Conservation (phyloP, 1,140 invertebrate genomes). For the Drosophila paulistorum region DNA sequence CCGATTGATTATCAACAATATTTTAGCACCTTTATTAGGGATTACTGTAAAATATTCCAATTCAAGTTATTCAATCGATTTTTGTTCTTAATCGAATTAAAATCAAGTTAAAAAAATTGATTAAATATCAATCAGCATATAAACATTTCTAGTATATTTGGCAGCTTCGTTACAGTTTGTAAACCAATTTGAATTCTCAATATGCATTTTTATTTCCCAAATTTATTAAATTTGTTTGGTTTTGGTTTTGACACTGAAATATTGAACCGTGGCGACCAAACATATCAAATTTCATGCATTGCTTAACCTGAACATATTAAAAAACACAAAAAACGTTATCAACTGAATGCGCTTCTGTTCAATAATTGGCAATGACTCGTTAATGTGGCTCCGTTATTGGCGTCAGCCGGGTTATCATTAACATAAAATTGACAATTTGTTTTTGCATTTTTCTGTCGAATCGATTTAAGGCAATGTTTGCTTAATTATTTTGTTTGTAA, state of each 20-base stretch:
- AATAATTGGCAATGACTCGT: conserved; percentile 54
- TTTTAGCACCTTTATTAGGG: no score
- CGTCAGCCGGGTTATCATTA: conserved; percentile 49
- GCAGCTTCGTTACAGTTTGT: no score
- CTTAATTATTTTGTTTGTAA: conserved; percentile 45
- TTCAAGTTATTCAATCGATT: background rate
- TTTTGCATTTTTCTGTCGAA: conserved; percentile 32
- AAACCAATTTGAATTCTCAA: no score
- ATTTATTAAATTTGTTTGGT: conserved; percentile 3
- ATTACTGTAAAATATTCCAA: background rate
- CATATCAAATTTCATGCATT: conserved; percentile 40
- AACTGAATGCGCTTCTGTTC: conserved; percentile 38
- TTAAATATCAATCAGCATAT: no score
- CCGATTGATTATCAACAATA: no score
- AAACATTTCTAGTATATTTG: no score
- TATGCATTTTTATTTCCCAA: no score
- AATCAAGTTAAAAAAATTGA: background rate
- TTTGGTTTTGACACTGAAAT: conserved; percentile 8
- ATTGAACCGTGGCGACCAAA: conserved; percentile 55
- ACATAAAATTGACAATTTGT: conserved; percentile 12
- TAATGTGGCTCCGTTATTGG: conserved; percentile 24
- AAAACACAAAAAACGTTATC: conserved; percentile 8
- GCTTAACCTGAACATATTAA: conserved; percentile 35
- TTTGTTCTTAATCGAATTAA: background rate
- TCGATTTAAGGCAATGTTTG: conserved; percentile 39